phyloP scores from a whole-genome alignment of 2,113 vertebrate species.

The Coryphaenoides rupestris region DNA sequence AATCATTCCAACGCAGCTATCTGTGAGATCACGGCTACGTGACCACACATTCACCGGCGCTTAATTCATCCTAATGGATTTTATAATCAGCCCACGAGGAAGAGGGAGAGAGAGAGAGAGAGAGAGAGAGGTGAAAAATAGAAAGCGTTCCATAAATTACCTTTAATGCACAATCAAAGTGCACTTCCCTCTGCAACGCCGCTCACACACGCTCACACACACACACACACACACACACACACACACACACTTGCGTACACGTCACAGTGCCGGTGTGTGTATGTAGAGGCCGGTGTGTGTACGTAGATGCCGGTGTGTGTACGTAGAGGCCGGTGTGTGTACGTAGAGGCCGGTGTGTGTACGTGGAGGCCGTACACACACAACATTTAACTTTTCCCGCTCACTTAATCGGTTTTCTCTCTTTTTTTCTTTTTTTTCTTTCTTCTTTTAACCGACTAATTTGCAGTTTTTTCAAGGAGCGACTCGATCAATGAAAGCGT shows the following conservation, averaged over 20 bases:
- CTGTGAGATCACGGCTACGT: conserved; percentile 56
- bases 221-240: conserved; percentile 15
- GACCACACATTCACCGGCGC: conserved; percentile 60
- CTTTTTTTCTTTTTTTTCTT: conserved; percentile 14
- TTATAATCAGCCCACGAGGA: conserved; percentile 66
- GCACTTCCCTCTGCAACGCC: too few relatives aligned
- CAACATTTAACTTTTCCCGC: conserved; percentile 10
- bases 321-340: too few relatives aligned
- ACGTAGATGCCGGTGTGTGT: too few relatives aligned
- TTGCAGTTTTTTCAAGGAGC: background rate
- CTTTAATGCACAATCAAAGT: conserved; percentile 15
- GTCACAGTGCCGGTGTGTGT: too few relatives aligned
- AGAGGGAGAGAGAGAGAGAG: too few relatives aligned
- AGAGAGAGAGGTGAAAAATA: conserved; percentile 37
- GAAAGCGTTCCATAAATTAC: conserved; percentile 57
- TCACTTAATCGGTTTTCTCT: conserved; percentile 1
- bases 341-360: too few relatives aligned
- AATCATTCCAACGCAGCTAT: conserved; percentile 60
- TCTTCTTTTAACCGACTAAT: conserved; percentile 1
- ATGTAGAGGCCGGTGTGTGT: too few relatives aligned
- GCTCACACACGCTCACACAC: conserved; percentile 18
- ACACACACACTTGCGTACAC: too few relatives aligned
- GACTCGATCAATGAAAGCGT: background rate
- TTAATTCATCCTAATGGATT: conserved; percentile 76
- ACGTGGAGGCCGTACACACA: background rate